These are phyloP conservation scores for Drosophila nr. medialis DNA, from an alignment of 2,888 invertebrate species.

Conservation along the genomic window DNA sequence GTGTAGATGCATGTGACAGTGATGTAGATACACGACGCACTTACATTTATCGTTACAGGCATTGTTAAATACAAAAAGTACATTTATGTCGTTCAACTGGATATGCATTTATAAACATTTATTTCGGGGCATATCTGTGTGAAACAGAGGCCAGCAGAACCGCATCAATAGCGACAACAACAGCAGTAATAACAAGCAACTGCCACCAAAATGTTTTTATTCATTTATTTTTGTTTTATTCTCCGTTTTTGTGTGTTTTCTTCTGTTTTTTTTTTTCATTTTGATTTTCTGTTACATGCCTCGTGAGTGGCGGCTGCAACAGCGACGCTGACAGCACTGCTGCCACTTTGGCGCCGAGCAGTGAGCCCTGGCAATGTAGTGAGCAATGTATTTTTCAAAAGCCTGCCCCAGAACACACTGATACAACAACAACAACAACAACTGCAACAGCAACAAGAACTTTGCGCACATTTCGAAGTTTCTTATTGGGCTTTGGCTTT, in stretches of 20 bases:
- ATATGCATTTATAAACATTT: constrained; percentile 37
- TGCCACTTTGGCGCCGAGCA: constrained; percentile 51
- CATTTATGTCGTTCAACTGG: constrained; percentile 28
- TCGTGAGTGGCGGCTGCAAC: constrained; percentile 48
- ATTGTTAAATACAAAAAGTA: neutral
- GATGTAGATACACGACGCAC: constrained; percentile 11
- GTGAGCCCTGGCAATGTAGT: constrained; percentile 24
- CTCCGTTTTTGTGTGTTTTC: constrained; percentile 2
- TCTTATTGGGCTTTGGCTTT: constrained; percentile 77
- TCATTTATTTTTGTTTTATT: constrained; percentile 29
- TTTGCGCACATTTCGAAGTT: constrained; percentile 63
- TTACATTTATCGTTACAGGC: constrained; percentile 28
- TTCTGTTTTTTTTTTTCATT: constrained; percentile 1
- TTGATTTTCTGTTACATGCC: constrained; percentile 23
- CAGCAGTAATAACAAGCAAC: constrained; percentile 10
- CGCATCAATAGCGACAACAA: constrained; percentile 5
- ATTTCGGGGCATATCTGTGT: constrained; percentile 18
- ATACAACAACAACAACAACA: constrained; percentile 1
- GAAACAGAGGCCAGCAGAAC: constrained; percentile 18
- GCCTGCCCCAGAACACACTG: constrained; percentile 30
- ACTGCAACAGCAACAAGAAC: constrained; percentile 4
- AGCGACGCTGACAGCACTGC: constrained; percentile 55
- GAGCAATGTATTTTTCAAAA: constrained; percentile 64
- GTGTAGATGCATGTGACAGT: neutral
- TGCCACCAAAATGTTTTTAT: constrained; percentile 31